Conservation (phyloP, 1,140 invertebrate species). For the Anthonomus grandis region DNA sequence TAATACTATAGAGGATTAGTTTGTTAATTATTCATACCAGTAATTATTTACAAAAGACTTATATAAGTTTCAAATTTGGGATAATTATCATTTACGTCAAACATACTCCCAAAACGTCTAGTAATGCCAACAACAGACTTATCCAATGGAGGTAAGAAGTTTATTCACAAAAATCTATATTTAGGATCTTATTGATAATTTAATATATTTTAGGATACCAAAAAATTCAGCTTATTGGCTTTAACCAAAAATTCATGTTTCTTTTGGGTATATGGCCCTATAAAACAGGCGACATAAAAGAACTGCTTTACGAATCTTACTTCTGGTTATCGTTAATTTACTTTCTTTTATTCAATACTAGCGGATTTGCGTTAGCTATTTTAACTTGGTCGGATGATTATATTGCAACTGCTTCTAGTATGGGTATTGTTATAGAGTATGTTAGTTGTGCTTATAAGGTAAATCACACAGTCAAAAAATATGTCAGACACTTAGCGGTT, state of each 20-base stretch:
- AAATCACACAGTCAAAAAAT: background rate
- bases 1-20: no score
- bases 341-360: constrained; percentile 19
- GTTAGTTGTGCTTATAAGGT: constrained; percentile 23
- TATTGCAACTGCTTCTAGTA: constrained; percentile 14
- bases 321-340: constrained; percentile 19
- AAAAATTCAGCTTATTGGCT: no score
- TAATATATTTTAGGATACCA: no score
- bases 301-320: constrained; percentile 14
- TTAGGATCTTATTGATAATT: no score
- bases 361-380: constrained; percentile 12
- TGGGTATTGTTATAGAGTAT: constrained; percentile 24
- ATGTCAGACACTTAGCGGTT: background rate
- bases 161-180: no score
- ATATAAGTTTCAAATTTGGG: no score
- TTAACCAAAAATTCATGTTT: constrained; percentile 8
- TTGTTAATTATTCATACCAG: no score
- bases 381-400: constrained; percentile 15
- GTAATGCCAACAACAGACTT: no score
- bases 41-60: no score
- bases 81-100: no score
- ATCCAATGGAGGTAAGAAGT: no score
- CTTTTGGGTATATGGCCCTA: constrained; percentile 25
- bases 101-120: no score
- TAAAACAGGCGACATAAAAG: background rate